Percentiles rank a stretch among this genome's conserved stretches.
Evolutionary conservation across 2,113 vertebrate species (phyloP).

Genomic region (Sylvilagus bachmani): DNA sequence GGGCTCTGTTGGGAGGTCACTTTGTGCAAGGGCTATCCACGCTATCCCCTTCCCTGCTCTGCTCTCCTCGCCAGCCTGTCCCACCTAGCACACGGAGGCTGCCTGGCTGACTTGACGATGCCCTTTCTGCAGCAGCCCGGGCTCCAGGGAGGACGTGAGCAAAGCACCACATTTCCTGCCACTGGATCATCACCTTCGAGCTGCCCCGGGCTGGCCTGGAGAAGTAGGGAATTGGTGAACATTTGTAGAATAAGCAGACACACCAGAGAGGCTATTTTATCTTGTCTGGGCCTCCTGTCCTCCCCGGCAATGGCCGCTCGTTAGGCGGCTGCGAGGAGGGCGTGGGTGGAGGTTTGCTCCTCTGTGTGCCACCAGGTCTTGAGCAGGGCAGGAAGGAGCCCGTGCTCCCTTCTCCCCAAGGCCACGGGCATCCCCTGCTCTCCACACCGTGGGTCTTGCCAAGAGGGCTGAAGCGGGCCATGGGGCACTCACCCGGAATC

Average conservation of each 20-base stretch:
- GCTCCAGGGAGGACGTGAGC: background rate
- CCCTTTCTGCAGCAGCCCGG: background rate
- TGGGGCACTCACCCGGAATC: background rate
- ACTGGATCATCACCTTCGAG: background rate
- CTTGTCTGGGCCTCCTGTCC: background rate
- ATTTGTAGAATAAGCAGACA: background rate
- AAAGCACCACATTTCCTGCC: background rate
- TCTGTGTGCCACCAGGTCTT: background rate
- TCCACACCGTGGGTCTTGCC: background rate
- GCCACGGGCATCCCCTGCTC: background rate
- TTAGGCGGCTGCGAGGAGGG: too few species aligned
- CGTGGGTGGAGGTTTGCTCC: background rate
- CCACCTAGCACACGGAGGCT: background rate
- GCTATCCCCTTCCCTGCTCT: background rate
- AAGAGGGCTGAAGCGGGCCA: background rate
- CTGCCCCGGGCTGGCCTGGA: background rate
- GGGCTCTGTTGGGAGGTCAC: too few species aligned
- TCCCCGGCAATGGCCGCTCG: too few species aligned
- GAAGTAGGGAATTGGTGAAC: background rate
- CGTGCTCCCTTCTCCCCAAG: background rate
- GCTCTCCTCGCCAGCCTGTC: background rate
- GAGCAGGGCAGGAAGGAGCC: background rate
- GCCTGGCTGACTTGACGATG: background rate
- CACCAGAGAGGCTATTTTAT: background rate
- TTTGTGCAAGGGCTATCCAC: too few species aligned